phyloP scores from a whole-genome alignment of 2,113 vertebrate species.

The Terrapene triunguis region DNA sequence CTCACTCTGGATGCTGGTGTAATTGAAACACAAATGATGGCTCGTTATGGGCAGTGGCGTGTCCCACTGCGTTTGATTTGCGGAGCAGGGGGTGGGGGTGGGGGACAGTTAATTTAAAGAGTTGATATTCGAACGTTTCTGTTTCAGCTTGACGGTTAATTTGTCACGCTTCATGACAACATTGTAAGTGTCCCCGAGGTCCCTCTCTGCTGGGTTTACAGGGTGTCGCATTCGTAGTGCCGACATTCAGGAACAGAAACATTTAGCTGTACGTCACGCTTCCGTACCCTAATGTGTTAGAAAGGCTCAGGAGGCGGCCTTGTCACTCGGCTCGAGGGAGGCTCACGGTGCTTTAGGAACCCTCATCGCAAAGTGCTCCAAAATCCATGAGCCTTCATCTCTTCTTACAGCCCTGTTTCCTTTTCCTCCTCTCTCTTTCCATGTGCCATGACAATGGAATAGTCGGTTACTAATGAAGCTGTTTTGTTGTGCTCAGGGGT shows the following conservation, averaged over 20 bases:
- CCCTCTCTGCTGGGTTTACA: neutral
- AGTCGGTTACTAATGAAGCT: neutral
- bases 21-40: neutral
- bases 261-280: neutral
- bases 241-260: neutral
- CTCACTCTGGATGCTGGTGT: neutral
- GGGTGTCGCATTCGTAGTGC: neutral
- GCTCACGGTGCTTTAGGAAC: neutral
- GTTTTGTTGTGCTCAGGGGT: neutral
- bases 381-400: neutral
- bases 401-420: neutral
- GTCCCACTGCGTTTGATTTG: neutral
- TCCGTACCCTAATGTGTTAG: neutral
- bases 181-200: neutral
- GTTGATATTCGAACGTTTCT: neutral
- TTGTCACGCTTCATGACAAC: neutral
- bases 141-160: neutral
- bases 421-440: neutral
- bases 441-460: neutral
- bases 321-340: neutral
- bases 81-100: neutral
- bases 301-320: neutral
- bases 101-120: neutral
- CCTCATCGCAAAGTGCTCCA: neutral
- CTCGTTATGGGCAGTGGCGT: neutral